Evolutionary conservation across 2,797 vertebrate species (phyloP), one percentile per base, ranked within the genome.

Genomic region (Pygocentrus nattereri): DNA sequence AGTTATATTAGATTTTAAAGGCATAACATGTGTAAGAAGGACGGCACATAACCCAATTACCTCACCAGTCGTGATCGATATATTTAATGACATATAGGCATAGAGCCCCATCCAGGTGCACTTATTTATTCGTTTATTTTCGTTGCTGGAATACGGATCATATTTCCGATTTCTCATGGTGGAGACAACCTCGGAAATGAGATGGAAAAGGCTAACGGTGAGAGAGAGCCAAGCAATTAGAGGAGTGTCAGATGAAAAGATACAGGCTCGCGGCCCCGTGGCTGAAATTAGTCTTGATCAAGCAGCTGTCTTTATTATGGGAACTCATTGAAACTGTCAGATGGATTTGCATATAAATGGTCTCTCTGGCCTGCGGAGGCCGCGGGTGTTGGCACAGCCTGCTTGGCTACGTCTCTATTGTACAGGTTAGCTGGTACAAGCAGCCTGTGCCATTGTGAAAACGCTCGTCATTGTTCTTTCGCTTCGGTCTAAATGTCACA

Each of bases 331-430:
- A 90, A 84, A 84, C 86, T 89, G 91, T 92, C 93, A 92, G 84
- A 89, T 88, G 83, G 90, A 93, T 94, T 94, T 94, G 91, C 93
- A 95, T 94, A 92, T 92, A 94, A 93, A 95, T 94, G 91, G 92
- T 86, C 91, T 92, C 86, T 72, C 61, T 56, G 86, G 89, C 85
- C 91, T 87, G 73, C 62, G 25, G 90, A 92, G 91, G 92, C 89
- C 85, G 78, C 54, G 90, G 87, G 87, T 90, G 89, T 91, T 91
- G 89, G 88, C 88, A 88, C 85, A 85, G 85, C 88, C 91, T 91
- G 92, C 90, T 91, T 88, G 92, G 91, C 85, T 87, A 87, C 88
- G 89, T 91, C 89, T 90, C 87, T 84, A 83, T 84, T 87, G 87
- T 90, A 88, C 92, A 89, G 91, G 88, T 92, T 89, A 90, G 90